Base-by-base conservation (phyloP, 2,113 vertebrate genomes). In the Prunella fulvescens region DNA sequence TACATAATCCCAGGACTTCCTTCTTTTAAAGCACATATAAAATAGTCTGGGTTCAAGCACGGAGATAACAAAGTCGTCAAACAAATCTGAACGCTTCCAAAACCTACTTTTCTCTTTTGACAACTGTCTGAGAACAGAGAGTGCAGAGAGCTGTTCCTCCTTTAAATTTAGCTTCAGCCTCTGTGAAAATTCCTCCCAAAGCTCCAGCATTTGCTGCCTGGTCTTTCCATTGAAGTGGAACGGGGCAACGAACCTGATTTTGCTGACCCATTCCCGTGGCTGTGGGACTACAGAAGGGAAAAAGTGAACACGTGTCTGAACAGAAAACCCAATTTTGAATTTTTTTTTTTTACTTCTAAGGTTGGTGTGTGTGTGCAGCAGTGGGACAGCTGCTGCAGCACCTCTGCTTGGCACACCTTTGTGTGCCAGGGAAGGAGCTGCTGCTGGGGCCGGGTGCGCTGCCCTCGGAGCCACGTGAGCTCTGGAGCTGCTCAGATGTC, bases 101-200 rank as follows among this genome's bases (percentile, higher is more conserved):
- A 92, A 64, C 31, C 45, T 40, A n/a, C 88, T 85, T 81, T 95
- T 91, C 70, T 51, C 77, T 93, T 95, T 74, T 91, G 91, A 96
- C 92, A 95, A 53, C 84, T 42, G 26, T 35, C 77, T 87, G 92
- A 86, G 92, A 86, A 78, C 60, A 94, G 64, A 37, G 51, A 86
- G 80, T 29, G 57, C 83, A 78, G 80, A 6, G 81, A 93, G 65
- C 48, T 86, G 83, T 26, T 91, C 84, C 44, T 91, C 69, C 91
- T 90, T 85, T 81, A 84, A 71, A 81, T 71, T 89, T 76, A 92
- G 73, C 94, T 60, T 60, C 88, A 92, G 11, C 50, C 84, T 57
- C 73, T 40, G 72, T 28, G 71, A 84, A 89, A 94, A 79, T 60
- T 37, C 93, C 57, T 91, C 76, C 83, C 39, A 17, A 2, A 0